Evolutionary conservation across 2,797 vertebrate species (phyloP).

Genomic region (Myiothlypis coronata): DNA sequence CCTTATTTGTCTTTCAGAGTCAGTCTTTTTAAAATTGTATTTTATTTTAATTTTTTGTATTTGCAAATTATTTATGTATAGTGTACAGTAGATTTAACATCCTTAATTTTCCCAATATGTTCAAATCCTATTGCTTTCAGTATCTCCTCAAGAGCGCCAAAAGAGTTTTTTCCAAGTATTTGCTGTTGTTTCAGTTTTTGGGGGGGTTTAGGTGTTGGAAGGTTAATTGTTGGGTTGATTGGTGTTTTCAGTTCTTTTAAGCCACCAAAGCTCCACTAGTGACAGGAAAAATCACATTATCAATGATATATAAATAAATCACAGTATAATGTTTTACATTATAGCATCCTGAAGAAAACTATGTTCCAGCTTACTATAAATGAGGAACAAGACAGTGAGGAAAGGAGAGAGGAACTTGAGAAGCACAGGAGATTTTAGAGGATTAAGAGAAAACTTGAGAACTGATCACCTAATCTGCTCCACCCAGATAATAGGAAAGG

Average conservation of each 20-base stretch:
- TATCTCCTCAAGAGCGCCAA: background rate
- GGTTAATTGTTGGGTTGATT: background rate
- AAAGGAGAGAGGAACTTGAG: background rate
- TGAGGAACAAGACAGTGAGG: fast-evolving
- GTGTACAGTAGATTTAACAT: background rate
- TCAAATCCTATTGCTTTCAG: background rate
- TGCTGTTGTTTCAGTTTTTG: background rate
- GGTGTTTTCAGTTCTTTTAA: background rate
- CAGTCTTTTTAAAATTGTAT: background rate
- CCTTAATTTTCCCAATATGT: background rate
- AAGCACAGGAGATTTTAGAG: background rate
- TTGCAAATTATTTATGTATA: background rate
- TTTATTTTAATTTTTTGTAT: background rate
- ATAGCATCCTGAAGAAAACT: background rate
- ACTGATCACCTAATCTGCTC: background rate
- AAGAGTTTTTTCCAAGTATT: background rate
- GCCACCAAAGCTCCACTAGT: background rate
- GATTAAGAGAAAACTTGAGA: background rate
- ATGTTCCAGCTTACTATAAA: background rate
- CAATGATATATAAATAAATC: too few species aligned
- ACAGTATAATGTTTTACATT: background rate
- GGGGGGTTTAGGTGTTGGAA: background rate
- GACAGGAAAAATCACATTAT: background rate
- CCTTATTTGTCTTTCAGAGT: background rate
- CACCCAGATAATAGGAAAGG: background rate